Conservation (phyloP, 2,797 vertebrate species). For the Falco concolor region DNA sequence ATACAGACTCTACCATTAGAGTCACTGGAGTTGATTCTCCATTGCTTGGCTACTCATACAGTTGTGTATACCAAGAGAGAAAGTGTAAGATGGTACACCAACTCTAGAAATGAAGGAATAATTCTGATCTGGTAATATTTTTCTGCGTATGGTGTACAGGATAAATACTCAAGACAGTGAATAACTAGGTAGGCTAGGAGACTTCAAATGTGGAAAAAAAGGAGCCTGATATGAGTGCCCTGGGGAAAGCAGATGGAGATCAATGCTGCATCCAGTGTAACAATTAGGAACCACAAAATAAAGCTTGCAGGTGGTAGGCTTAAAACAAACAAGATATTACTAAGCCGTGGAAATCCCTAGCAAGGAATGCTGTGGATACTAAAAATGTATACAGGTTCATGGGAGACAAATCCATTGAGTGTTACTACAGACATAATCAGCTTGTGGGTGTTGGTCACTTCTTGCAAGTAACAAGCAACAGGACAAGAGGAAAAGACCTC, state of each 20-base stretch:
- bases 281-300: not conserved
- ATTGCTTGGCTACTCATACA: not conserved
- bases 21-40: not conserved
- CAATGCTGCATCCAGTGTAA: not conserved
- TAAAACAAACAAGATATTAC: not conserved
- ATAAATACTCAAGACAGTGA: not conserved
- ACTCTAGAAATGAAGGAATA: not conserved
- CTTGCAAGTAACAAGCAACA: not conserved
- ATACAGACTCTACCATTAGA: not conserved
- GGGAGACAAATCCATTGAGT: not conserved
- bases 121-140: not conserved
- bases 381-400: not conserved
- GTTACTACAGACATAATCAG: not conserved
- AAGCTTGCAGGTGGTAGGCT: not conserved
- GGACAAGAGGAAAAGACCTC: not conserved
- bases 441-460: not conserved
- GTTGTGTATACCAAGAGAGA: not conserved
- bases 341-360: not conserved
- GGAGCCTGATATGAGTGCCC: not conserved
- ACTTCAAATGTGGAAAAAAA: not conserved
- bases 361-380: not conserved
- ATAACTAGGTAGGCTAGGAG: not conserved
- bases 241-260: not conserved
- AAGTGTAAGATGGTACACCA: not conserved
- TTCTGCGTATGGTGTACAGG: not conserved